Evolutionary conservation across 2,797 vertebrate species (phyloP).

Genomic region (Eulemur mongoz): DNA sequence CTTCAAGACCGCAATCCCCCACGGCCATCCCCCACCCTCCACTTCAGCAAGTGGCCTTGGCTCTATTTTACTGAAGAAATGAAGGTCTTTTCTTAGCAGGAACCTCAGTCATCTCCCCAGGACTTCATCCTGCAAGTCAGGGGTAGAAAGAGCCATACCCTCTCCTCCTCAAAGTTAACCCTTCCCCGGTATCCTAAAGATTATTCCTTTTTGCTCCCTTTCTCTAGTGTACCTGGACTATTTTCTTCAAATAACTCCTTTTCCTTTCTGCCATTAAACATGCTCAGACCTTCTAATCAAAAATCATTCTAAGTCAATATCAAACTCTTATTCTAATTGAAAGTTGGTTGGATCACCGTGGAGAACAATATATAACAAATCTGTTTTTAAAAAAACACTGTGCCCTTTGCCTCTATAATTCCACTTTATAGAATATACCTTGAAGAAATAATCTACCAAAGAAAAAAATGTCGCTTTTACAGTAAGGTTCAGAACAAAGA

Average conservation of each 20-base stretch:
- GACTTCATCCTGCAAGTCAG: not conserved
- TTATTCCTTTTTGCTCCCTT: not conserved
- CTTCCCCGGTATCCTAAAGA: not conserved
- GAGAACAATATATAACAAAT: not conserved
- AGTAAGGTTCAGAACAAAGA: not conserved
- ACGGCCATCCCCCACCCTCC: not conserved
- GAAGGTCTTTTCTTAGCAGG: not conserved
- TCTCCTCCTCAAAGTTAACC: not conserved
- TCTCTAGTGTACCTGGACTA: not conserved
- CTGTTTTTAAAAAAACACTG: not conserved
- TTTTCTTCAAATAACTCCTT: slow-evolving; percentile 1
- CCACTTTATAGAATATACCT: not conserved
- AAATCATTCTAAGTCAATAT: not conserved
- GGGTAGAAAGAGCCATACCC: not conserved
- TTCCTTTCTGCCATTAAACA: not conserved
- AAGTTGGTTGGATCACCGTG: not conserved
- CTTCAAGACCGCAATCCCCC: not conserved
- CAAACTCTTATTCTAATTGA: not conserved
- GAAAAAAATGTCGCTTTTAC: not conserved
- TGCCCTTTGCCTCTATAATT: not conserved
- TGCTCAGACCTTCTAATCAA: not conserved
- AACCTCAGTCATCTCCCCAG: not conserved
- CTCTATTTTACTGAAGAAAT: not conserved
- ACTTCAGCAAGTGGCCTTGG: not conserved
- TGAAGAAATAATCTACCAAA: slow-evolving; percentile 8